Evolutionary conservation across 2,888 invertebrate species (phyloP), one percentile per base, ranked within the genome.

Genomic region (Acleris cristana): DNA sequence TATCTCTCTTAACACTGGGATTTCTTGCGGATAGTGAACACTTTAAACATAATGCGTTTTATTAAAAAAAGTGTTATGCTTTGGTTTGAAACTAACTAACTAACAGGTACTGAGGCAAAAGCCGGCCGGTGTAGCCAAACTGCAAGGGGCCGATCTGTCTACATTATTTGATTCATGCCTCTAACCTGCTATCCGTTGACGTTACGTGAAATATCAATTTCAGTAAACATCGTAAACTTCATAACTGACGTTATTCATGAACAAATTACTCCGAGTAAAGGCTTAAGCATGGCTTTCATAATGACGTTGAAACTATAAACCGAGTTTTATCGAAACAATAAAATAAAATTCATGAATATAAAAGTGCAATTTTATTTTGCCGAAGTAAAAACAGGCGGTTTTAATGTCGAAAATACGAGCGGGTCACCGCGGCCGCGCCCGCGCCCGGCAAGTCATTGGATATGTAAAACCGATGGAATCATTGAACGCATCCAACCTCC

Each of bases 301-400:
- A 67, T 67, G 62, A 58, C 67, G 62, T 49, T 58, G 48, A 67
- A 58, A 58, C 58, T 58, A 58, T 63, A 85, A 87, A 83, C 72
- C 73, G 75, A 74, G 76, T 77, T 79, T 83, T 75, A 76, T 78
- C 75, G 78, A 77, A 80, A 82, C 79, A 78, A 81, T 83, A 85
- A 85, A 86, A 74, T 74, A 73, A 59, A 76, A 80, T 80, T 76
- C 75, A 73, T 78, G 76, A 78, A 82, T 81, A 83, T 80, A 80
- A 86, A 85, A 84, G 75, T 81, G 81, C 79, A 81, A 54, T 81
- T 85, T 81, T 77, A 79, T 82, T 79, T 72, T 76, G 74, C 73
- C 74, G 78, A 77, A 79, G 75, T 81, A 77, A 81, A 83, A 84
- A 81, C 79, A 79, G 75, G 74, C 75, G 71, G 75, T 81, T 83